Base-by-base conservation (phyloP, 1,140 invertebrate species). In the Atta colombica region DNA sequence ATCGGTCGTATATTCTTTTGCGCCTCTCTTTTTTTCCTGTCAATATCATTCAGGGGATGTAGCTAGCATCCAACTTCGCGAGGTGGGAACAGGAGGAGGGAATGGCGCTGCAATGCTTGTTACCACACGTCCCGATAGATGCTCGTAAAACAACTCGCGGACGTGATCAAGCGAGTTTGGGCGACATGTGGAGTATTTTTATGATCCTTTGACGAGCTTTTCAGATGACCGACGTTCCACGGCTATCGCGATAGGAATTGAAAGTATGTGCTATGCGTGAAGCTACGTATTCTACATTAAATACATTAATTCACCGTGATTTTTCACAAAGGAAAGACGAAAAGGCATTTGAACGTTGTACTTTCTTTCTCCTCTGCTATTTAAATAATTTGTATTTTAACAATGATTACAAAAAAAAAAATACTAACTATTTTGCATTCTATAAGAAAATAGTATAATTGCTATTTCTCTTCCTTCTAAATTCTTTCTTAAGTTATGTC, bases 191-290 rank as follows among this genome's bases (percentile, higher is more conserved):
- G 28, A 28, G 63, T 75, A 85, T 85, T 77, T 85, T 85, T 85
- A 85, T 31, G 55, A 35, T 63, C 18, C 28, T 63, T 77, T 77
- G 60, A 85, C 60, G 82, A 77, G 72, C 72, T 77, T 85, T 85
- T 51, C 45, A 75, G 31, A 65, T 8, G 3, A 28, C 16, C 60
- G 25, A 63, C 28, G 39, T 77, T 39, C 66, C 45, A 55, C 28
- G 21, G 58, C 49, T 66, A 49, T 5, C n/a, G 49, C 18, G 55
- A 55, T 39, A 77, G 18, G 45, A 77, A 77, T 63, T 53, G 60
- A 85, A 77, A 69, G 65, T 49, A 28, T 31, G 31, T 66, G 39
- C 18, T 28, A 58, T 16, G 21, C n/a, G 2, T n/a, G 14, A 25
- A 25, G 31, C 3, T 51, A 28, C 18, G 18, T n/a, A 14, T 45